Evolutionary conservation across 2,888 invertebrate genomes (phyloP).

Genomic region (Catonia carolina): DNA sequence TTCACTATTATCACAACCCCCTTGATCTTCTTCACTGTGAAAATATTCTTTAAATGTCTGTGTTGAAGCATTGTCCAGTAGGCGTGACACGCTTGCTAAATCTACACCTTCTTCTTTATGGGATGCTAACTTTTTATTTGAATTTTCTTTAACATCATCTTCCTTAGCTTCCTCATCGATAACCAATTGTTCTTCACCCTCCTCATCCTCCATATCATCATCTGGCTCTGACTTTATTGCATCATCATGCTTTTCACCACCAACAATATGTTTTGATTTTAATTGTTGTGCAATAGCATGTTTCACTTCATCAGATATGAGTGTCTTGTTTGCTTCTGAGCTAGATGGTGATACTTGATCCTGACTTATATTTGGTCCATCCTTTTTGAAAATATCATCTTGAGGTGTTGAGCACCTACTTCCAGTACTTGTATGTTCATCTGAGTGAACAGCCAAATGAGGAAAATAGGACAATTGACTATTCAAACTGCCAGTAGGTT

Average conservation of each 20-base stretch:
- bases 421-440: no score
- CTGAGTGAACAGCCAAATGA: background rate
- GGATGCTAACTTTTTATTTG: slow-evolving; percentile 38
- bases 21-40: slow-evolving; percentile 35
- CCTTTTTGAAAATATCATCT: no score
- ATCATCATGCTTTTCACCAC: background rate
- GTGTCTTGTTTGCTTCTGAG: no score
- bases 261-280: slow-evolving; percentile 48
- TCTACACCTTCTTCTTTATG: slow-evolving; percentile 50
- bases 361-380: no score
- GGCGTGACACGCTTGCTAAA: slow-evolving; percentile 68
- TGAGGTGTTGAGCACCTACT: no score
- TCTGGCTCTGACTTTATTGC: slow-evolving; percentile 20
- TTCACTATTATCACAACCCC: slow-evolving; percentile 39
- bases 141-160: slow-evolving; percentile 49
- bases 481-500: slow-evolving; percentile 6
- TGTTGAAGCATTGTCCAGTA: slow-evolving; percentile 66
- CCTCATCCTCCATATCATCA: slow-evolving; percentile 35
- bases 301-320: slow-evolving; percentile 60
- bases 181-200: slow-evolving; percentile 36
- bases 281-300: slow-evolving; percentile 74
- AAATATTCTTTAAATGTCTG: slow-evolving; percentile 59
- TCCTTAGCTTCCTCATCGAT: slow-evolving; percentile 41
- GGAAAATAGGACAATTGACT: slow-evolving; percentile 5
- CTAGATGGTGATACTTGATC: no score